These are phyloP conservation scores for Araneus ventricosus DNA, from an alignment of 1,140 invertebrate genomes.

Conservation along the genomic window DNA sequence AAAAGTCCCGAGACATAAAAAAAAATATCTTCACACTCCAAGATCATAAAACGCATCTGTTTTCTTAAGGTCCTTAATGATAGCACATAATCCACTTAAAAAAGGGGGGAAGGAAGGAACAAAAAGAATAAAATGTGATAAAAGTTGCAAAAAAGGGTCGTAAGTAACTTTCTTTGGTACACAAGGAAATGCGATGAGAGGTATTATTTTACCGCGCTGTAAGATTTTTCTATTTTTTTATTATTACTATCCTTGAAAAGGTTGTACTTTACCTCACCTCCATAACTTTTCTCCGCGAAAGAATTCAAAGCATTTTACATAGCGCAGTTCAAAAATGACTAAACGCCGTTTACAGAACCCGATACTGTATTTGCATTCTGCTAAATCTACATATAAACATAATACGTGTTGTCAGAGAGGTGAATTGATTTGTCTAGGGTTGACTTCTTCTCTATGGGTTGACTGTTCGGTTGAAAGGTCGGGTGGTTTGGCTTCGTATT, in stretches of 20 bases:
- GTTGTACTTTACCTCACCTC: not conserved
- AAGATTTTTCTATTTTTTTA: not conserved
- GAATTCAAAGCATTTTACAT: slow-evolving; percentile 2
- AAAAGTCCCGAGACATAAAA: too few relatives aligned
- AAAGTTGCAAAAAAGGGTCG: not conserved
- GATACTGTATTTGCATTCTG: slow-evolving; percentile 19
- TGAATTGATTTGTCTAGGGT: slow-evolving; percentile 17
- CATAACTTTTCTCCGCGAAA: slow-evolving; percentile 13
- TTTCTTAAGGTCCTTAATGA: not conserved
- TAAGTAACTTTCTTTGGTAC: not conserved
- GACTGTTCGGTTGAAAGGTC: slow-evolving; percentile 15
- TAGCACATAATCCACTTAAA: not conserved
- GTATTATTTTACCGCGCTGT: not conserved
- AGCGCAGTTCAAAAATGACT: not conserved
- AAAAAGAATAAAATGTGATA: not conserved
- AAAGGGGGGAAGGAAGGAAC: too few relatives aligned
- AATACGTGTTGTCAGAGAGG: not conserved
- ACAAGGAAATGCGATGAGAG: slow-evolving; percentile 11
- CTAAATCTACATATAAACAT: slow-evolving; percentile 29
- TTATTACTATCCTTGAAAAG: not conserved
- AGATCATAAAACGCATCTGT: not conserved
- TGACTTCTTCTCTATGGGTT: too few relatives aligned
- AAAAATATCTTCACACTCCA: not conserved
- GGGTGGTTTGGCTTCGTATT: not conserved
- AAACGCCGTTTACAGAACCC: not conserved